phyloP scores from a whole-genome alignment of 1,140 invertebrate genomes.

The Sinonovacula constricta region DNA sequence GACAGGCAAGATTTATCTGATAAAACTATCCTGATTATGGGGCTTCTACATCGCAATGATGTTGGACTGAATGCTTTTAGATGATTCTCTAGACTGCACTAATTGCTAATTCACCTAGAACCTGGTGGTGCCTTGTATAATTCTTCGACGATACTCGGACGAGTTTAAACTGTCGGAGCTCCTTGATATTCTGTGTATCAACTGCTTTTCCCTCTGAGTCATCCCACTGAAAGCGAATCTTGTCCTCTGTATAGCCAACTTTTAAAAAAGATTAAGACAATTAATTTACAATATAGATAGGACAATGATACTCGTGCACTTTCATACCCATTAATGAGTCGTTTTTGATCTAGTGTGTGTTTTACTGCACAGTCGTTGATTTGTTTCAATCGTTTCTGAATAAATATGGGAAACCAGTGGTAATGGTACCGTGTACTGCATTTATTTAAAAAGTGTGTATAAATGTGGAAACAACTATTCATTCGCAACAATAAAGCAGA shows the following conservation, averaged over 20 bases:
- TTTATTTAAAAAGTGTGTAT: neutral
- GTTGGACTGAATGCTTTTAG: too few species aligned
- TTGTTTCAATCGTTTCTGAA: neutral
- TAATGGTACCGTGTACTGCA: neutral
- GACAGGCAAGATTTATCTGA: too few species aligned
- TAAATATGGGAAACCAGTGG: neutral
- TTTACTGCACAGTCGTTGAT: neutral
- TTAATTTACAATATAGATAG: neutral
- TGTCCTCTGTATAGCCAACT: constrained; percentile 43
- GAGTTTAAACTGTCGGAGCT: constrained; percentile 41
- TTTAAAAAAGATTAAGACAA: constrained; percentile 1
- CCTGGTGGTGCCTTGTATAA: constrained; percentile 18
- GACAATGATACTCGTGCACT: neutral
- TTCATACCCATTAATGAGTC: too few species aligned
- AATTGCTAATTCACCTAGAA: constrained; percentile 40
- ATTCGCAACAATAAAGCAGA: too few species aligned
- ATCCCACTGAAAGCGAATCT: constrained; percentile 30
- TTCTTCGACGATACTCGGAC: constrained; percentile 14
- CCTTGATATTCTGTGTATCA: constrained; percentile 23
- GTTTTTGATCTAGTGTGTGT: too few species aligned
- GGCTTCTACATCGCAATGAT: too few species aligned
- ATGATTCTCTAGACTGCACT: too few species aligned
- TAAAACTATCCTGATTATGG: too few species aligned
- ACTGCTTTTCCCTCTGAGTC: neutral
- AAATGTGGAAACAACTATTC: too few species aligned